Evolutionary conservation across 2,113 vertebrate species (phyloP), one percentile per base, ranked within the genome.

Genomic region (Dicentrarchus labrax): DNA sequence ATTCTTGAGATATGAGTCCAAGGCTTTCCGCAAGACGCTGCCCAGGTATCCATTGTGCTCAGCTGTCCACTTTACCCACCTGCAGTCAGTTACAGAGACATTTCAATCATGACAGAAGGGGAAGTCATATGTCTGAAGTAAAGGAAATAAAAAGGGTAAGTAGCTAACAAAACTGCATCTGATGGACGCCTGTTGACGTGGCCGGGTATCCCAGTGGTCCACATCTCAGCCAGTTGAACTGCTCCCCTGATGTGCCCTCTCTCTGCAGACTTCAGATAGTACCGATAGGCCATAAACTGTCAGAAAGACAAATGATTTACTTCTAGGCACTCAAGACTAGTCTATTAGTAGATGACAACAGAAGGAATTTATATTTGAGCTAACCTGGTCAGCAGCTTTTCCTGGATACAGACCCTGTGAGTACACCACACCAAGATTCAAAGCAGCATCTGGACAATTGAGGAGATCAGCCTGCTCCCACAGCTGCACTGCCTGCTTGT

Each of bases 31-130:
- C 43, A 96, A 78, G 60, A 94, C 48, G 5, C 75, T 89, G 72
- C 96, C 96, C 66, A 96, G 91, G 91, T 95, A 93, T 43, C 96
- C 96, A 9, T 95, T 96, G 83, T 96, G 94, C 80, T 96, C 96
- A 16, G 93, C 93, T 1, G 91, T 94, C 96, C 95, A 96, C 81
- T 96, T 96, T 2, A 78, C 90, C 95, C 95, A 96, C 76, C 96
- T 96, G 83, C 43, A 88, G 65, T 53, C 7, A 75, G 76, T 62
- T 6, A 48, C 71, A 89, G 53, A 89, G 16, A 70, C 21, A 67
- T 21, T 24, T 43, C 11, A 79, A 36, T 56, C 38, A 9, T 13
- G 6, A 12, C 11, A n/a, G 1, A 0, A 57, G 17, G 11, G 48
- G 38, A 80, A 39, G 50, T 16, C 0, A 7, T 3, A 30, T 38